A percentile compares a stretch with the other conserved stretches of the same genome.
phyloP scores from a whole-genome alignment of 2,113 vertebrate species.

The Pogonocichla stellata region DNA sequence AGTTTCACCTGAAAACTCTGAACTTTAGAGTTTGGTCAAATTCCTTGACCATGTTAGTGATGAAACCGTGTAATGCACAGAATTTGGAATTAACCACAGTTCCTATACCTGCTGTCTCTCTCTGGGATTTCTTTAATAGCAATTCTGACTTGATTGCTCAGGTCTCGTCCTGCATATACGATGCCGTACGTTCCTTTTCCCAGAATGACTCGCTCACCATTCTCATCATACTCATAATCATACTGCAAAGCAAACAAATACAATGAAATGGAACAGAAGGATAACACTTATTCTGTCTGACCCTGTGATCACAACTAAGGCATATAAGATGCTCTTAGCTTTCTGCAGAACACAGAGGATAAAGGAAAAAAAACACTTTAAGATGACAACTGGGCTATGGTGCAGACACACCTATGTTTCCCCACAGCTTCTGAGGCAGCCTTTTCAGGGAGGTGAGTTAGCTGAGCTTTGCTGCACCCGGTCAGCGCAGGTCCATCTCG shows the following conservation, averaged over 20 bases:
- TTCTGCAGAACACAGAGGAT: background rate
- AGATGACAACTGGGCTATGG: rapidly evolving
- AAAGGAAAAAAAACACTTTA: background rate
- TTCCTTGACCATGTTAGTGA: background rate
- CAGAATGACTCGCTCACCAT: constrained; percentile 88
- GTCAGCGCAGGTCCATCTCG: rapidly evolving
- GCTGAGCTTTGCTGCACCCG: too few relatives aligned
- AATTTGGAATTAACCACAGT: background rate
- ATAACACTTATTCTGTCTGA: background rate
- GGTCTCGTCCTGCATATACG: constrained; percentile 94
- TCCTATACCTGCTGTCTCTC: constrained; percentile 91
- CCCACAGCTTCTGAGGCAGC: background rate
- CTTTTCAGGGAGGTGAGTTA: background rate
- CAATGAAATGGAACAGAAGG: background rate
- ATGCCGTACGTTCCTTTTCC: constrained; percentile 96
- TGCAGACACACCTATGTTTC: background rate
- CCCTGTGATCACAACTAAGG: background rate
- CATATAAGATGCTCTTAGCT: background rate
- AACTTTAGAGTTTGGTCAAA: background rate
- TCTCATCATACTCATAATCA: constrained; percentile 97
- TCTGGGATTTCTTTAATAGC: constrained; percentile 99
- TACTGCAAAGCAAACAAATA: constrained; percentile 78
- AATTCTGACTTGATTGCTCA: constrained; percentile 98
- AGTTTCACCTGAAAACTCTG: background rate
- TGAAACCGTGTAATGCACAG: background rate